Percentiles rank a stretch among this genome's conserved stretches.
Evolutionary conservation across 2,113 vertebrate genomes (phyloP).

Genomic region (Oophaga pumilio): DNA sequence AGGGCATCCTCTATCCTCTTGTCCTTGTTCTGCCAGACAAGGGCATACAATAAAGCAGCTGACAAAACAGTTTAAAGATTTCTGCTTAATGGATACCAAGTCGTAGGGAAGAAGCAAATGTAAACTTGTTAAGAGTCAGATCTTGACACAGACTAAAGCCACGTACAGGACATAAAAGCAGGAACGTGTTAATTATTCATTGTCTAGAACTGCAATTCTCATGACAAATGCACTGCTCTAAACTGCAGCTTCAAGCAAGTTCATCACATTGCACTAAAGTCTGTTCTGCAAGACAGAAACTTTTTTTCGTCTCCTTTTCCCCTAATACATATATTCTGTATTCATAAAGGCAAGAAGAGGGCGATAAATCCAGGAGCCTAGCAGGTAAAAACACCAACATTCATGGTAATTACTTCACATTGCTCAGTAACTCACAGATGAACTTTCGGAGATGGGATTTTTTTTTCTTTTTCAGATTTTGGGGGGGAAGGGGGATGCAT

Average conservation of each 20-base stretch:
- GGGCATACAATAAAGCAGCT: conserved; percentile 65
- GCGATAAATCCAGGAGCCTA: conserved; percentile 31
- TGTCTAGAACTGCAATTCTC: conserved; percentile 21
- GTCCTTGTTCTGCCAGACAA: conserved; percentile 77
- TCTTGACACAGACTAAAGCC: conserved; percentile 1
- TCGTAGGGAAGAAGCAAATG: background rate
- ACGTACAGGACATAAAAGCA: conserved; percentile 14
- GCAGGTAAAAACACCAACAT: conserved; percentile 39
- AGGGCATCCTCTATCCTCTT: conserved; percentile 78
- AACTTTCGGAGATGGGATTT: background rate
- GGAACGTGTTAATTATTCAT: conserved; percentile 31
- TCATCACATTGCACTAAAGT: background rate
- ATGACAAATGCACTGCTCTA: conserved; percentile 32
- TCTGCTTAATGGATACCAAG: background rate
- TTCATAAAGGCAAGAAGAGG: conserved; percentile 20
- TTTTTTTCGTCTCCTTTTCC: background rate
- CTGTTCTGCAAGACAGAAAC: background rate
- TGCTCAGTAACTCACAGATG: conserved; percentile 26
- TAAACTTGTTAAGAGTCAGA: conserved; percentile 3
- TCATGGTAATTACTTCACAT: conserved; percentile 34
- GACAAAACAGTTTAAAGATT: background rate
- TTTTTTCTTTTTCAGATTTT: conserved; percentile 11
- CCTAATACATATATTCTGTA: conserved; percentile 23
- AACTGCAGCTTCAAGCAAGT: conserved; percentile 7
- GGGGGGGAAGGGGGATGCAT: background rate